These are phyloP conservation scores for Halictus quadricinctus DNA, from an alignment of 2,888 invertebrate species.

Conservation along the genomic window DNA sequence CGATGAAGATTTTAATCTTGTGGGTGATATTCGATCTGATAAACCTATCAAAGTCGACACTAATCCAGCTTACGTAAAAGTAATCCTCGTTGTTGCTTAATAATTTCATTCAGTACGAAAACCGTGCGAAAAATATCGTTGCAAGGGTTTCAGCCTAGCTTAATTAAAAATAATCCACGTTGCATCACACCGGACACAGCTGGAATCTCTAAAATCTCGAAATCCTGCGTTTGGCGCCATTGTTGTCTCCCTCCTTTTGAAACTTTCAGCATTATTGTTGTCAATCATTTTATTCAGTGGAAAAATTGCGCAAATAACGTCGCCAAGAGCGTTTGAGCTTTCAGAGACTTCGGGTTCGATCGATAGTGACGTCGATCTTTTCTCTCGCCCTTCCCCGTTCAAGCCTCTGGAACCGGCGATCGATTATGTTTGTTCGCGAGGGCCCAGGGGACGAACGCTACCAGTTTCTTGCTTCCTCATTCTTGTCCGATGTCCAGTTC, in stretches of 20 bases:
- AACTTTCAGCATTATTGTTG: too few relatives aligned
- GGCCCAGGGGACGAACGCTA: background rate
- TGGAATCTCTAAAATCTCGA: too few relatives aligned
- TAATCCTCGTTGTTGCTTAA: background rate
- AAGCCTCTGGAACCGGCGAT: background rate
- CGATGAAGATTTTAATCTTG: background rate
- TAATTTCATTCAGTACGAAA: background rate
- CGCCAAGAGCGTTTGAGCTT: background rate
- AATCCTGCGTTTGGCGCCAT: too few relatives aligned
- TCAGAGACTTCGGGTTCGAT: background rate
- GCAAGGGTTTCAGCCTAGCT: too few relatives aligned
- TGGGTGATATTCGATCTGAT: background rate
- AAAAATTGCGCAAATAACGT: background rate
- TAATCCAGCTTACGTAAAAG: background rate
- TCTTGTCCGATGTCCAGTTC: slow-evolving; percentile 28
- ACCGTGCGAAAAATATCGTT: too few relatives aligned
- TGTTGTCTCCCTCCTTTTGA: too few relatives aligned
- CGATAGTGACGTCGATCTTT: background rate
- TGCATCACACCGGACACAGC: too few relatives aligned
- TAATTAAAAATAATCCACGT: too few relatives aligned
- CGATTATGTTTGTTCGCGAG: slow-evolving; percentile 15
- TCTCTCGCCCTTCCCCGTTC: background rate
- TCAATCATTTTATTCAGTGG: background rate
- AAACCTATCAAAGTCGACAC: background rate
- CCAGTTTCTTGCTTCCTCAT: background rate